phyloP scores from a whole-genome alignment of 2,113 vertebrate species.

The Saimiri boliviensis region DNA sequence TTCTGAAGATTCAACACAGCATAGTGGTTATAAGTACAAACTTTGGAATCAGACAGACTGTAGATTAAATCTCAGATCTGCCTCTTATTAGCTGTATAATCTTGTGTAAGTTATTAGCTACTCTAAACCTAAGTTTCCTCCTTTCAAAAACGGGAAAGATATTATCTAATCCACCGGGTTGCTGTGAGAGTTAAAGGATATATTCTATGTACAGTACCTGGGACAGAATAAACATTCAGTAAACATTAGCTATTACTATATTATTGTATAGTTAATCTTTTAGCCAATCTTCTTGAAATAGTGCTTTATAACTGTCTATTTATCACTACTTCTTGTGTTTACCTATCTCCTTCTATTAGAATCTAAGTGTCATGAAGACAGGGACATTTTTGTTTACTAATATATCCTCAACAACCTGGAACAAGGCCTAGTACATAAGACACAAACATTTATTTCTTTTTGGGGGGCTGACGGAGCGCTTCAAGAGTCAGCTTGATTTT shows the following conservation, averaged over 20 bases:
- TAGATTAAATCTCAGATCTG: slow-evolving; percentile 12
- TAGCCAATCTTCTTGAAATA: slow-evolving; percentile 23
- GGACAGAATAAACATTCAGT: slow-evolving; percentile 17
- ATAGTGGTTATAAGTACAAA: not conserved
- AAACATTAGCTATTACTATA: not conserved
- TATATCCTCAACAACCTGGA: not conserved
- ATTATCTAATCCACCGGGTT: not conserved
- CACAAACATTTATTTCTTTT: not conserved
- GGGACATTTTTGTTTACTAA: not conserved
- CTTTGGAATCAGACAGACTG: not conserved
- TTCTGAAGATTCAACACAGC: not conserved
- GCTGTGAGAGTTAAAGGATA: not conserved
- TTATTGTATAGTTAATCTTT: not conserved
- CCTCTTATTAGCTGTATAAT: not conserved
- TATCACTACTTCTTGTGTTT: slow-evolving; percentile 5
- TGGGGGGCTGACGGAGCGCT: fast-evolving
- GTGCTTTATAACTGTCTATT: slow-evolving; percentile 26
- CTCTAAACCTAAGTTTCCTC: not conserved
- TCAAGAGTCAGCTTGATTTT: too few species aligned
- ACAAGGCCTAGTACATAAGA: not conserved
- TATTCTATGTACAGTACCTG: not conserved
- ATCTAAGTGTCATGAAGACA: slow-evolving; percentile 11
- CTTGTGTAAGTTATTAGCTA: slow-evolving; percentile 41
- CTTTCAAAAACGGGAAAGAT: slow-evolving; percentile 2
- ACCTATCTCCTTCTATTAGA: not conserved